Evolutionary conservation across 2,888 invertebrate genomes (phyloP).

Genomic region (Scaptodrosophila latifasciaeformis): DNA sequence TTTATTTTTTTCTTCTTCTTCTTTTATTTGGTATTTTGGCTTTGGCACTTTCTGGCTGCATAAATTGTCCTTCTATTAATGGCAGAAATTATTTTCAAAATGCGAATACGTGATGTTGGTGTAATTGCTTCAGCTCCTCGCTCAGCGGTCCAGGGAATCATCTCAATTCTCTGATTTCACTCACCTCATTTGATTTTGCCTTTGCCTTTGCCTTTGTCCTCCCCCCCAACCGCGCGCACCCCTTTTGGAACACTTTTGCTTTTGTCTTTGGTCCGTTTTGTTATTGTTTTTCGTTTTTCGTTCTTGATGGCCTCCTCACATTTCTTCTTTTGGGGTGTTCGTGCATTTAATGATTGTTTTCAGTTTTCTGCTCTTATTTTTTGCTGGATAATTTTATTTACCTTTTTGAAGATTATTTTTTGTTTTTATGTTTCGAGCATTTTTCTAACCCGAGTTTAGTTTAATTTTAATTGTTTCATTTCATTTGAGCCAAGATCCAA

Average conservation of each 20-base stretch:
- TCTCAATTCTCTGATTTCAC: background rate
- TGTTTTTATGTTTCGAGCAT: constrained; percentile 16
- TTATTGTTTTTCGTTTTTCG: constrained; percentile 22
- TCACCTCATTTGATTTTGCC: constrained; percentile 14
- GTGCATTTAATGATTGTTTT: constrained; percentile 66
- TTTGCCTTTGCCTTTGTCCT: constrained; percentile 2
- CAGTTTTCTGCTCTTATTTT: constrained; percentile 28
- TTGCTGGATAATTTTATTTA: constrained; percentile 7
- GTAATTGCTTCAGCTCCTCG: constrained; percentile 45
- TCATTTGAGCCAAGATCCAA: too few relatives aligned
- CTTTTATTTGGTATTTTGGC: constrained; percentile 14
- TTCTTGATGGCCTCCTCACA: constrained; percentile 67
- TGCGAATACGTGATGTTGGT: constrained; percentile 64
- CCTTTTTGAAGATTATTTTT: background rate
- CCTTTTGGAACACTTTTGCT: background rate
- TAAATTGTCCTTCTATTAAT: constrained; percentile 65
- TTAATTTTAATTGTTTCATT: constrained; percentile 41
- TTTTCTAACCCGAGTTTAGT: background rate
- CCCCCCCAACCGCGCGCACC: too few relatives aligned
- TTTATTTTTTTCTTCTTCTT: constrained; percentile 20
- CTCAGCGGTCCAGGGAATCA: constrained; percentile 7
- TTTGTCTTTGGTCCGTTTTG: constrained; percentile 5
- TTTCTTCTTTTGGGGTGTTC: constrained; percentile 67
- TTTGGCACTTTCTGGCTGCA: constrained; percentile 21
- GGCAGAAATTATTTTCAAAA: constrained; percentile 54